phyloP scores from a whole-genome alignment of 2,797 vertebrate species.

The Carapus acus region DNA sequence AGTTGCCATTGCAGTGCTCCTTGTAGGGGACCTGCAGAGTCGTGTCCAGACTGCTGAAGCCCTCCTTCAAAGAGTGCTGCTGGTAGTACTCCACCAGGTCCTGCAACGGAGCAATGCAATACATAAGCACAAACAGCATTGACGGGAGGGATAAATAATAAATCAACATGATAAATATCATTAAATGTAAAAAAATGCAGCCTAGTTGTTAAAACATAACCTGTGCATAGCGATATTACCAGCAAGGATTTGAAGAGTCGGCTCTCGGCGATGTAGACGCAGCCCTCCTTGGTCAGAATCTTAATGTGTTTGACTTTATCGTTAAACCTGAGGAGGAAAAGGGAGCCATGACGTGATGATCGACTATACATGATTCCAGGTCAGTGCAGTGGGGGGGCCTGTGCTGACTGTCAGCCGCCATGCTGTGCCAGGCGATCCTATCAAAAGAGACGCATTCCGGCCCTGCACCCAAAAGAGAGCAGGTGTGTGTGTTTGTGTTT shows the following conservation, averaged over 20 bases:
- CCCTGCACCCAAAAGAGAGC: too few relatives aligned
- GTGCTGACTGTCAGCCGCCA: conserved; percentile 22
- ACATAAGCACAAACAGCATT: neutral
- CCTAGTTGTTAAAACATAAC: conserved; percentile 2
- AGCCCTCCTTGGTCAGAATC: conserved; percentile 90
- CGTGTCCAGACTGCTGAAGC: conserved; percentile 89
- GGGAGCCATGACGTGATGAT: conserved; percentile 78
- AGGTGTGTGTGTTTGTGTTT: too few relatives aligned
- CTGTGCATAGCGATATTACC: conserved; percentile 77
- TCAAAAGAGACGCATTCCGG: too few relatives aligned
- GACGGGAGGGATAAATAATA: too few relatives aligned
- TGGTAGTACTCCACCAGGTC: conserved; percentile 89
- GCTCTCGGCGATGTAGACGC: conserved; percentile 91
- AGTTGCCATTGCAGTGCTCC: conserved; percentile 72
- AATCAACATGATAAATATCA: too few relatives aligned
- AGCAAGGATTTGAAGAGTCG: conserved; percentile 89
- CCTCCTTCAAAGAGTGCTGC: conserved; percentile 89
- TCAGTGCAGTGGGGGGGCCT: conserved; percentile 33
- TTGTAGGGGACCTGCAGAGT: conserved; percentile 86
- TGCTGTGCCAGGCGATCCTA: conserved; percentile 24
- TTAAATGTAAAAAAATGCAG: too few relatives aligned
- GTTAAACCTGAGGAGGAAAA: conserved; percentile 86
- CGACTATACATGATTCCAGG: conserved; percentile 49
- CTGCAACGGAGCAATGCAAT: conserved; percentile 60
- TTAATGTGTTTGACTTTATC: conserved; percentile 96